Conservation (phyloP, 2,888 invertebrate species). For the Hyles lineata region DNA sequence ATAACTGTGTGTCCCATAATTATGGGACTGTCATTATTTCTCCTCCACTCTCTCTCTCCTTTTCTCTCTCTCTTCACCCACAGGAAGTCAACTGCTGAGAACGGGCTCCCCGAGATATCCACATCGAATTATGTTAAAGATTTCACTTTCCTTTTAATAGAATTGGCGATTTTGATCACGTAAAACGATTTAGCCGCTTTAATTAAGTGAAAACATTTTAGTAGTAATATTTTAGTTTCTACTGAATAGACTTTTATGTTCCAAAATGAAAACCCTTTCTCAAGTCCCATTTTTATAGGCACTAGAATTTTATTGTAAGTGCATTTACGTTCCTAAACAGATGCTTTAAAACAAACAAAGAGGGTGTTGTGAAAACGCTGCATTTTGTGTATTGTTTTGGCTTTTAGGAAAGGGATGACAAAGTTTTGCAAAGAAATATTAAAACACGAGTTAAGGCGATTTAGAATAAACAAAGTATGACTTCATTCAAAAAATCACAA, state of each 20-base stretch:
- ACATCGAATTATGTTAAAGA: background rate
- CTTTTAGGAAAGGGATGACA: background rate
- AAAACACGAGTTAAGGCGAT: no score
- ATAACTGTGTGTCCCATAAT: no score
- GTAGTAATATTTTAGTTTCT: background rate
- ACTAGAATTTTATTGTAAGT: constrained; percentile 15
- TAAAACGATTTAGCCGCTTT: background rate
- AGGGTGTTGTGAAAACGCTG: background rate
- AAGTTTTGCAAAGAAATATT: background rate
- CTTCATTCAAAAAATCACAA: no score
- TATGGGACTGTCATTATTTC: no score
- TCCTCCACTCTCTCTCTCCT: no score
- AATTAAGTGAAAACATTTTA: background rate
- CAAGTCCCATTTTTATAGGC: constrained; percentile 10
- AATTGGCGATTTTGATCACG: background rate
- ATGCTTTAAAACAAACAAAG: constrained; percentile 10
- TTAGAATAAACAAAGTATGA: no score
- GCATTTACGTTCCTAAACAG: constrained; percentile 1
- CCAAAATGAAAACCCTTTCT: constrained; percentile 7
- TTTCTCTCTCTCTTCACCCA: no score
- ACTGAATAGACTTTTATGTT: background rate
- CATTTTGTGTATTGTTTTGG: background rate
- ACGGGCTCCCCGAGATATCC: no score
- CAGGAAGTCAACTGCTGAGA: no score
- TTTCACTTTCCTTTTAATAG: background rate